phyloP scores from a whole-genome alignment of 2,797 vertebrate species.

The Smutsia temminckii region DNA sequence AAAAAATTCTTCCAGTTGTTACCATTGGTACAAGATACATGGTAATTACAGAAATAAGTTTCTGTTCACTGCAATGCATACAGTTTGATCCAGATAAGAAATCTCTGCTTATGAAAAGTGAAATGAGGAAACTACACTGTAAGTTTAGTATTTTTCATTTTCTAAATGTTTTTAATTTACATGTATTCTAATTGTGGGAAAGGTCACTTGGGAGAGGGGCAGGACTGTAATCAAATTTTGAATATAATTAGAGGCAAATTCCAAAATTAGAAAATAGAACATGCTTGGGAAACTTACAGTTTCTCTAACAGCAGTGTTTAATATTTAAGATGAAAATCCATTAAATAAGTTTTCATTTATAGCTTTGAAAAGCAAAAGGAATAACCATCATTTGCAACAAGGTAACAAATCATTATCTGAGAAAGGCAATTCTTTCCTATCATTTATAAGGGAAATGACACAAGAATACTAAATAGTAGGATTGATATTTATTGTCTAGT shows the following conservation, averaged over 20 bases:
- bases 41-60: background rate
- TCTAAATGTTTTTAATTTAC: background rate
- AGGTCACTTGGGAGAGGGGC: background rate
- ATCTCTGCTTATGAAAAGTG: background rate
- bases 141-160: background rate
- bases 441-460: background rate
- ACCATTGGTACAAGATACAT: background rate
- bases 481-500: background rate
- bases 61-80: background rate
- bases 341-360: background rate
- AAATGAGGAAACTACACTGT: background rate
- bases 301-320: background rate
- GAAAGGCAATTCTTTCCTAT: background rate
- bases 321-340: constrained; percentile 17
- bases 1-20: background rate
- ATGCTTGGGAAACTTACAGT: background rate
- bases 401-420: background rate
- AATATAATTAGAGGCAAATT: background rate
- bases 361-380: background rate
- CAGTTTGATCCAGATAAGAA: background rate
- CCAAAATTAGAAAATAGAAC: constrained; percentile 10
- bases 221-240: background rate
- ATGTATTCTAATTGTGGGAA: background rate
- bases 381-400: background rate
- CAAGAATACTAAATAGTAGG: background rate